Evolutionary conservation across 1,140 invertebrate species (phyloP).

Genomic region (Globodera ellingtonae): DNA sequence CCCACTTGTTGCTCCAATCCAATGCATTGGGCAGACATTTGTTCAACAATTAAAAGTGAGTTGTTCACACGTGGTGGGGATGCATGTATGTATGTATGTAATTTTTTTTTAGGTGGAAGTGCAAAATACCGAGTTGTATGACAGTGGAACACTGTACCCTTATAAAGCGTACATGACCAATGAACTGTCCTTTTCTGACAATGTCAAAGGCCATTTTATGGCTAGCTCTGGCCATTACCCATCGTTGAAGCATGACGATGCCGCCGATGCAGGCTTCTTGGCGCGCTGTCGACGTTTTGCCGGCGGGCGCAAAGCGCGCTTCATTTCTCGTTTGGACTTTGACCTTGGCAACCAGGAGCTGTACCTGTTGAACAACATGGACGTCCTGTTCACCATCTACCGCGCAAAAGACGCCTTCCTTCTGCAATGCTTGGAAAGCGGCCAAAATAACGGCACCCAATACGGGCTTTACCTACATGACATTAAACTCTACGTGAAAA

Average conservation of each 20-base stretch:
- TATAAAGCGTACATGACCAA: conserved; percentile 33
- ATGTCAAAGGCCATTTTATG: conserved; percentile 24
- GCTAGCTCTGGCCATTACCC: conserved; percentile 34
- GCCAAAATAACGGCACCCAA: not conserved
- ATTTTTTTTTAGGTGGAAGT: not conserved
- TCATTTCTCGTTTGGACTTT: conserved; percentile 41
- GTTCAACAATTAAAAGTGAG: conserved; percentile 39
- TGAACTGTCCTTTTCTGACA: conserved; percentile 30
- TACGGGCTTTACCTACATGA: conserved; percentile 19
- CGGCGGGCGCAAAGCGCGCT: conserved; percentile 11
- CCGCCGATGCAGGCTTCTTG: conserved; percentile 26
- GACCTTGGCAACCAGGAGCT: conserved; percentile 41
- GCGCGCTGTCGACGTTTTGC: conserved; percentile 6
- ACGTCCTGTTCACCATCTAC: conserved; percentile 8
- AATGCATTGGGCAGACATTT: conserved; percentile 44
- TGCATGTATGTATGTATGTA: too few relatives aligned
- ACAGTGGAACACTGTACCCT: conserved; percentile 34
- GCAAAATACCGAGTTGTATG: conserved; percentile 33
- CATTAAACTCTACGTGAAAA: conserved; percentile 31
- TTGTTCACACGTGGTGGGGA: not conserved
- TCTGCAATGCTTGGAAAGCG: not conserved
- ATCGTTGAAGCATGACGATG: conserved; percentile 11
- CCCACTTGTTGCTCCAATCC: conserved; percentile 25
- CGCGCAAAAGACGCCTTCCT: conserved; percentile 21
- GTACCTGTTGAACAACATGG: conserved; percentile 37